Conservation (phyloP, 1,140 invertebrate species). For the Muscidifurax raptorellus region DNA sequence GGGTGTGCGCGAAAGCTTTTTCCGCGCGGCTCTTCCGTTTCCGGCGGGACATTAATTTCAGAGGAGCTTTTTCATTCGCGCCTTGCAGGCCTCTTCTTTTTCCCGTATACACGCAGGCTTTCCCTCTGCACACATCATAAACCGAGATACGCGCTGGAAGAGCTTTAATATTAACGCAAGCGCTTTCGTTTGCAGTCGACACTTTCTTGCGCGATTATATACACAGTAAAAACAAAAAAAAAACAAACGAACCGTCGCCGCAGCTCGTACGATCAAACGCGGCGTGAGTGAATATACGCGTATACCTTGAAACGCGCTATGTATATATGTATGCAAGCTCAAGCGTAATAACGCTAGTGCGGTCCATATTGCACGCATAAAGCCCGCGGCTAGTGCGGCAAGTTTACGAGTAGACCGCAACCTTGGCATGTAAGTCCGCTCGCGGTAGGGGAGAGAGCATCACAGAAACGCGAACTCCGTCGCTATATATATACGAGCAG, state of each 20-base stretch:
- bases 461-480: neutral
- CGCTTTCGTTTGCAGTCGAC: no score
- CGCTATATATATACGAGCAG: neutral
- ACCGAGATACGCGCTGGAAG: no score
- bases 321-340: no score
- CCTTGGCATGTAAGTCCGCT: neutral
- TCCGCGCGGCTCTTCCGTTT: neutral
- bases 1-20: neutral
- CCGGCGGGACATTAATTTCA: constrained; percentile 35
- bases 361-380: neutral
- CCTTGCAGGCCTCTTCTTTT: no score
- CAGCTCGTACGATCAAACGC: no score
- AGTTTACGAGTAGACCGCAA: neutral
- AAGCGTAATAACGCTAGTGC: neutral
- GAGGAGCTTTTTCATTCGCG: constrained; percentile 28
- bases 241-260: no score
- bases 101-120: no score
- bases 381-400: neutral
- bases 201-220: no score
- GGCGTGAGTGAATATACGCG: no score
- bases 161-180: no score
- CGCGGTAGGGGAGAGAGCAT: neutral
- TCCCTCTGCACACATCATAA: no score
- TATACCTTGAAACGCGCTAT: neutral
- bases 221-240: no score